These are phyloP conservation scores for Spizella passerina DNA, from an alignment of 2,797 vertebrate genomes.

Conservation along the genomic window DNA sequence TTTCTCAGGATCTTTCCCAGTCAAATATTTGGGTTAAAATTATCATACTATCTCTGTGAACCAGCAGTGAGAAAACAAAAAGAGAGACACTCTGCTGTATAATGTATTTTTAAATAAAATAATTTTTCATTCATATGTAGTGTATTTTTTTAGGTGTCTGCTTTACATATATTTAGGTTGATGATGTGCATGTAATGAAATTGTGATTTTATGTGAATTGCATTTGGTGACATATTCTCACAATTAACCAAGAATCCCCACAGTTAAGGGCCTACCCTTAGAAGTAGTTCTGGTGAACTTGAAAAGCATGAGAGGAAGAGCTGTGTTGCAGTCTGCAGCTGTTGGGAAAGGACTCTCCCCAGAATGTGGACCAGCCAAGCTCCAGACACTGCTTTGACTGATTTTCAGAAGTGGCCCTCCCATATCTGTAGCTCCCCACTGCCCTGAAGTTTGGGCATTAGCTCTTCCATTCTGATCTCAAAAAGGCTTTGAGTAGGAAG, in stretches of 20 bases:
- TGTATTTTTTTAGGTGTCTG: not conserved
- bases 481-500: not conserved
- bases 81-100: constrained; percentile 76
- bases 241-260: not conserved
- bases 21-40: constrained; percentile 73
- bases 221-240: not conserved
- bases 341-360: not conserved
- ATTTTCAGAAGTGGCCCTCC: not conserved
- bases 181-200: not conserved
- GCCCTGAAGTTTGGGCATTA: not conserved
- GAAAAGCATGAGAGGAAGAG: not conserved
- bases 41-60: constrained; percentile 73
- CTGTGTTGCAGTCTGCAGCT: not conserved
- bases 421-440: not conserved
- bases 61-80: constrained; percentile 72
- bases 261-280: not conserved
- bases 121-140: constrained; percentile 42
- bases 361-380: not conserved
- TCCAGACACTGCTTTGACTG: not conserved
- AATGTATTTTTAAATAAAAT: constrained; percentile 83
- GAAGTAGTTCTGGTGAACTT: not conserved
- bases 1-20: constrained; percentile 79
- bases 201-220: not conserved
- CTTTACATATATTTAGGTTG: not conserved
- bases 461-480: not conserved